Base-by-base conservation (phyloP, 2,113 vertebrate genomes). In the Tamias sibiricus region DNA sequence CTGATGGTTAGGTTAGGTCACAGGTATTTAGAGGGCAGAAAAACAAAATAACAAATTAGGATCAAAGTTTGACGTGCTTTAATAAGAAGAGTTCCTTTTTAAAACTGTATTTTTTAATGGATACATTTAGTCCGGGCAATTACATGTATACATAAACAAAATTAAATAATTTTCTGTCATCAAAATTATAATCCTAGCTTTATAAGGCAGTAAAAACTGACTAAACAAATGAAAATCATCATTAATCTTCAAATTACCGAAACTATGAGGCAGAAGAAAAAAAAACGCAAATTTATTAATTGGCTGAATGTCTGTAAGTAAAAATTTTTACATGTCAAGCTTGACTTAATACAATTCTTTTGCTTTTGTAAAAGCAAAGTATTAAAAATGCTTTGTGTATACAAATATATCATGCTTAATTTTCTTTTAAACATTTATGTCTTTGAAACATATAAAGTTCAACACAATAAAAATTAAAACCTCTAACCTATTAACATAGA, bases 151-250 rank as follows among this genome's bases (percentile, higher is more conserved):
- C 22, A 87, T 77, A 79, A 95, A 94, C 49, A 92, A 88, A 96
- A 86, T 77, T 77, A 90, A 92, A 85, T n/a, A 91, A 72, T 81
- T 90, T 89, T 59, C 52, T 95, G 92, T 92, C 52, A 72, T 92
- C 96, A 95, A 95, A 95, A 72, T 88, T 19, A 94, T 95, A 93
- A 93, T 68, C 30, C 26, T 89, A 86, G 44, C 4, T 89, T 89
- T 54, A 77, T 35, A 82, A 62, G 37, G 62, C 83, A 96, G 75
- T 71, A 91, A 91, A 62, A 74, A 83, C 10, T 62, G 64, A 72
- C 69, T 87, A 86, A 72, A 92, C 47, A 79, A 93, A 91, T 64
- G n/a, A 57, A 95, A 95, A 90, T 24, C 1, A 74, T 57, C 72
- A 88, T 95, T 91, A 74, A 91, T 86, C 80, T 96, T 88, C 54